phyloP scores from a whole-genome alignment of 2,797 vertebrate species.

The Erithacus rubecula region DNA sequence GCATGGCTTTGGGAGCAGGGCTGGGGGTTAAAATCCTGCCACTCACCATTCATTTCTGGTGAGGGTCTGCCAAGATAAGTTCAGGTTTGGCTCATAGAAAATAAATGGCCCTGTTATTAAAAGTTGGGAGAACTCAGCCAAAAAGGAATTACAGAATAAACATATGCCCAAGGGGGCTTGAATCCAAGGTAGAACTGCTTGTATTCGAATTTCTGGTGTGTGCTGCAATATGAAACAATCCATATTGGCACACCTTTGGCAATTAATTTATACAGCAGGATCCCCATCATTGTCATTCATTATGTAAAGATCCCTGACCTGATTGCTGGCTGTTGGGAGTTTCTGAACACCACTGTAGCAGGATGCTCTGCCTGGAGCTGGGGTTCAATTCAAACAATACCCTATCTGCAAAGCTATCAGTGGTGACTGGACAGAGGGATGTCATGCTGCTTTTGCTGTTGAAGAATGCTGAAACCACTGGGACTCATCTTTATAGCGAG shows the following conservation, averaged over 20 bases:
- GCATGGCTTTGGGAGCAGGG: background rate
- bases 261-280: background rate
- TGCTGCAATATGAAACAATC: background rate
- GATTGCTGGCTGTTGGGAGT: background rate
- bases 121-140: background rate
- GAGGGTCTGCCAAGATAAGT: background rate
- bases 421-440: background rate
- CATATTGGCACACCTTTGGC: background rate
- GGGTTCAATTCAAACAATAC: rapidly evolving
- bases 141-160: background rate
- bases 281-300: rapidly evolving
- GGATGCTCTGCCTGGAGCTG: rapidly evolving
- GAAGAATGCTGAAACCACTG: background rate
- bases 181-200: background rate
- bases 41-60: background rate
- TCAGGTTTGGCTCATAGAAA: background rate
- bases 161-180: background rate
- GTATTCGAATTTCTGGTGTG: background rate
- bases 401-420: background rate
- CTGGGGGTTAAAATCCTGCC: background rate
- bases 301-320: background rate
- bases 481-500: background rate
- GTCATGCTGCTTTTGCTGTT: background rate
- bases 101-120: background rate
- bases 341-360: background rate